phyloP scores from a whole-genome alignment of 2,113 vertebrate species.

The Ploceus nigricollis region DNA sequence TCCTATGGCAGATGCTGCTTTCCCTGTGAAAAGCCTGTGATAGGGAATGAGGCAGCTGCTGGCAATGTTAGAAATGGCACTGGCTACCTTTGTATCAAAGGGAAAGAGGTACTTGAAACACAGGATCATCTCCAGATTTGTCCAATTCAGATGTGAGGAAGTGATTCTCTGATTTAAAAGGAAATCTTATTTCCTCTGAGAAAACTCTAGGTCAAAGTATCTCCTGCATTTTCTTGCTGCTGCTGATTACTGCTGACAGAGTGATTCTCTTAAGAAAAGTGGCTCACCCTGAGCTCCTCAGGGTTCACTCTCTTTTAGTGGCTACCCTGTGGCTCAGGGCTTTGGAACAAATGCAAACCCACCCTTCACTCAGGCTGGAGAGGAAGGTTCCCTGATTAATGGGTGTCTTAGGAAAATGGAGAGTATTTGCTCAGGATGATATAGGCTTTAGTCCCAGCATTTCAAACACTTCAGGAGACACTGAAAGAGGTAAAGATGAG shows the following conservation, averaged over 20 bases:
- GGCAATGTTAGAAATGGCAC: not conserved
- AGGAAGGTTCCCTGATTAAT: not conserved
- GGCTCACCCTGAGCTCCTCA: not conserved
- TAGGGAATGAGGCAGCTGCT: not conserved
- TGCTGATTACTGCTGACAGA: not conserved
- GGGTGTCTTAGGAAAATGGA: not conserved
- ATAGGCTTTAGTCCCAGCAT: not conserved
- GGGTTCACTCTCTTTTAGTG: not conserved
- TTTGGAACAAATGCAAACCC: not conserved
- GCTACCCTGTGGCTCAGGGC: not conserved
- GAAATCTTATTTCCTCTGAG: not conserved
- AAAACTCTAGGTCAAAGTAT: not conserved
- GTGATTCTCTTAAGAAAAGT: not conserved
- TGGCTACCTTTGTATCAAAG: not conserved
- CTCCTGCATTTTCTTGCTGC: not conserved
- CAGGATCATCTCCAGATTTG: not conserved
- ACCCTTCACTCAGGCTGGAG: not conserved
- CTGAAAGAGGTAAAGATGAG: conserved; percentile 8
- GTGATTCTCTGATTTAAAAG: not conserved
- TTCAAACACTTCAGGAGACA: not conserved
- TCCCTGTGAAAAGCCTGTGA: not conserved
- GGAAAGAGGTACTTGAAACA: not conserved
- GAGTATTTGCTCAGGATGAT: not conserved
- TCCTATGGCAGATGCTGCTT: not conserved
- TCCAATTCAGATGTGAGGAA: not conserved